A percentile compares a stretch with the other conserved stretches of the same genome.
Evolutionary conservation across 2,113 vertebrate species (phyloP).

Genomic region (Spermophilus dauricus): DNA sequence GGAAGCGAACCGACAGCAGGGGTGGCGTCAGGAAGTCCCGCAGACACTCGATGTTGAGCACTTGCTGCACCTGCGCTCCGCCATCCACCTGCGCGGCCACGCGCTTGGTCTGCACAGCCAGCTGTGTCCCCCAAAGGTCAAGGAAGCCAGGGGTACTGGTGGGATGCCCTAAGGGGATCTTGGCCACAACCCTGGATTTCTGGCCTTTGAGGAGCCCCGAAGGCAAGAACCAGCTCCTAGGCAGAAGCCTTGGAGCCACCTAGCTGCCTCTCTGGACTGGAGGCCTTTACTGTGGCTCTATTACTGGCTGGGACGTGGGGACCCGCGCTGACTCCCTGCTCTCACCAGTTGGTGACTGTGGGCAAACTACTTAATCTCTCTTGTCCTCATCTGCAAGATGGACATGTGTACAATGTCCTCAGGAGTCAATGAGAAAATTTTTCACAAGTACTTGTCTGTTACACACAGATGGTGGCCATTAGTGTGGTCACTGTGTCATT

Average conservation of each 20-base stretch:
- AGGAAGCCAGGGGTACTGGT: slow-evolving; percentile 51
- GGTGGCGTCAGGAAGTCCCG: slow-evolving; percentile 93
- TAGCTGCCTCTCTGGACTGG: not conserved
- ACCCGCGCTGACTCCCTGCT: not conserved
- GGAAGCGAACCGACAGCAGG: slow-evolving; percentile 94
- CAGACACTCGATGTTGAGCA: slow-evolving; percentile 96
- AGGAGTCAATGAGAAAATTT: not conserved
- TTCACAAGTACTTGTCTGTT: too few relatives aligned
- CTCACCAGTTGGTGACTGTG: not conserved
- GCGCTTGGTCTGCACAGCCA: slow-evolving; percentile 94
- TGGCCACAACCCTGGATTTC: not conserved
- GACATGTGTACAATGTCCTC: not conserved
- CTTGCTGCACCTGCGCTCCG: slow-evolving; percentile 96
- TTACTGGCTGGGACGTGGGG: not conserved
- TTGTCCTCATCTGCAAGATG: not conserved
- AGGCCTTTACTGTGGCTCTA: not conserved
- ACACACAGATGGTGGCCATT: not conserved
- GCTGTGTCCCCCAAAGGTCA: slow-evolving; percentile 87
- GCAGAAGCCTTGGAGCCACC: too few relatives aligned
- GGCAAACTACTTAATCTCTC: not conserved
- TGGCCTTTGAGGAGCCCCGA: fast-evolving
- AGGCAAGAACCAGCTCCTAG: too few relatives aligned
- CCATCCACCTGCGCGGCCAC: slow-evolving; percentile 95
- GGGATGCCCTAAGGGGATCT: fast-evolving
- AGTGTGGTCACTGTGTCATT: not conserved